Conservation (phyloP, 2,888 invertebrate genomes). For the Clunio marinus region DNA sequence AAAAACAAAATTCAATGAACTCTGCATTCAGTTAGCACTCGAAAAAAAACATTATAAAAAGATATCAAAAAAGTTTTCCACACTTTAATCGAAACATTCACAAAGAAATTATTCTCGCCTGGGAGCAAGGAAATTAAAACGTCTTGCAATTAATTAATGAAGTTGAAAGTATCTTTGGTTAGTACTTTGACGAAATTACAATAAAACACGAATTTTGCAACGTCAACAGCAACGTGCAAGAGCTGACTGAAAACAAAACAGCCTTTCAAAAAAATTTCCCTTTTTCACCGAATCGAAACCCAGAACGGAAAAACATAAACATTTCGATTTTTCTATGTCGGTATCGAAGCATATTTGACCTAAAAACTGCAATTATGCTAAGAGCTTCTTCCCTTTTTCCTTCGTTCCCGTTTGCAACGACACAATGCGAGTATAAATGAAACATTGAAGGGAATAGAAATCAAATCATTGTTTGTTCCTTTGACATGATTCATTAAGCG, state of each 20-base stretch:
- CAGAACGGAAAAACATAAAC: background rate
- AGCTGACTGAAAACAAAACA: conserved; percentile 16
- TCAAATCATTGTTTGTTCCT: conserved; percentile 4
- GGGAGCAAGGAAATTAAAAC: too few species aligned
- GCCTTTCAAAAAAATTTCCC: background rate
- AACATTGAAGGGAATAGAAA: background rate
- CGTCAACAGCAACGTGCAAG: conserved; percentile 28
- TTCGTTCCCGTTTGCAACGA: too few species aligned
- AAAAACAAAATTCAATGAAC: conserved; percentile 32
- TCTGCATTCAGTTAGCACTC: background rate
- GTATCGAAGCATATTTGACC: conserved; percentile 30
- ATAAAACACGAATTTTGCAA: conserved; percentile 8
- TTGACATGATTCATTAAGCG: conserved; percentile 28
- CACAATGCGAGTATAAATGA: background rate
- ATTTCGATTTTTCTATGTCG: conserved; percentile 31
- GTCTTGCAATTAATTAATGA: background rate
- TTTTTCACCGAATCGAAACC: background rate
- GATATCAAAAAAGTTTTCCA: background rate
- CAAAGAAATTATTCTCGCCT: background rate
- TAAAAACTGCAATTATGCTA: conserved; percentile 36
- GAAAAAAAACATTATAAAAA: too few species aligned
- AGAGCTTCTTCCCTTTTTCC: conserved; percentile 18
- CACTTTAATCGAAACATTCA: background rate
- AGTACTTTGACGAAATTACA: background rate
- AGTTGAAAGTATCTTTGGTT: background rate